Percentiles rank a stretch among this genome's conserved stretches.
Evolutionary conservation across 2,888 invertebrate species (phyloP).

Genomic region (Punctoribates punctum): DNA sequence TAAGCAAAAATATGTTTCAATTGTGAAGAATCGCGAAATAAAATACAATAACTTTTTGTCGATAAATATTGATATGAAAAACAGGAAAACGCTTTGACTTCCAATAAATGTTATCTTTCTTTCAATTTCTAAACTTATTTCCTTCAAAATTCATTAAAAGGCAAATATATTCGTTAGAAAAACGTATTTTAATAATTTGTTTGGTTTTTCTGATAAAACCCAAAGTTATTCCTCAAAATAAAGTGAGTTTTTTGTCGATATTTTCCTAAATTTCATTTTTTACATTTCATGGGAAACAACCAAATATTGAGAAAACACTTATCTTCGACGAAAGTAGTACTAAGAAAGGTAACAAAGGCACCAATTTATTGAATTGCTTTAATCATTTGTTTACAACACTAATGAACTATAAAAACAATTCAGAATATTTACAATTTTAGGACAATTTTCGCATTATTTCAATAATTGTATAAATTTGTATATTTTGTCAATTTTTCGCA

Average conservation of each 20-base stretch:
- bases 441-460: neutral
- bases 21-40: neutral
- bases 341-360: too few species aligned
- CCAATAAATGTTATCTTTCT: neutral
- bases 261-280: neutral
- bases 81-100: neutral
- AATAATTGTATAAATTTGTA: neutral
- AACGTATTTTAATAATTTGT: neutral
- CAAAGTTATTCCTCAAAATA: neutral
- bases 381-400: neutral
- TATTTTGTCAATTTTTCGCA: neutral
- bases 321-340: neutral
- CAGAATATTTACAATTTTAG: neutral
- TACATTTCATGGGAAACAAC: neutral
- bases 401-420: neutral
- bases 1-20: neutral
- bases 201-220: neutral
- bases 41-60: neutral
- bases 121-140: neutral
- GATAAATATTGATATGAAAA: neutral
- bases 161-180: neutral
- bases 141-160: slow-evolving; percentile 5
- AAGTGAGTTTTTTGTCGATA: neutral
- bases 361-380: neutral
- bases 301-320: neutral